A percentile compares a stretch with the other conserved stretches of the same genome.
phyloP scores from a whole-genome alignment of 2,113 vertebrate genomes.

The Naja naja region DNA sequence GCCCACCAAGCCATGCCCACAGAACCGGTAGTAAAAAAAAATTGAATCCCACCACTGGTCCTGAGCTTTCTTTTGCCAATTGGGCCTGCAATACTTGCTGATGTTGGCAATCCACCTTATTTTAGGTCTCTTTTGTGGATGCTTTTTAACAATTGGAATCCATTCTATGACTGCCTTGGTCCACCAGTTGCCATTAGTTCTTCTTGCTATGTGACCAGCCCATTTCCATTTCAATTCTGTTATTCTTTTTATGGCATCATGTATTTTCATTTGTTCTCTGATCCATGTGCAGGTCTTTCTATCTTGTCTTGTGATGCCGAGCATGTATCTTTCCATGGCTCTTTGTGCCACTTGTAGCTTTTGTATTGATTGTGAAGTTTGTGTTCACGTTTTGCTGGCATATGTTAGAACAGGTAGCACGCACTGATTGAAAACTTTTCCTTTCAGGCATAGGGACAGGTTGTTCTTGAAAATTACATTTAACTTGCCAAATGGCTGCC shows the following conservation, averaged over 20 bases:
- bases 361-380: background rate
- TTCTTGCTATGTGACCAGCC: background rate
- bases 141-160: too few species aligned
- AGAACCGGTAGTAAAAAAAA: too few species aligned
- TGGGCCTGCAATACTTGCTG: background rate
- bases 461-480: background rate
- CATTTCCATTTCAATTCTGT: background rate
- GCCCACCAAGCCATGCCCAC: too few species aligned
- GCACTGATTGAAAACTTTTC: background rate
- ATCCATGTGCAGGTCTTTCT: background rate
- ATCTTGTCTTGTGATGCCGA: background rate
- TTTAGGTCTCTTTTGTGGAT: too few species aligned
- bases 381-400: background rate
- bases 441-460: background rate
- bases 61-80: background rate
- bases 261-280: background rate
- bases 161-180: background rate
- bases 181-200: background rate
- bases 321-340: background rate
- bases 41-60: too few species aligned
- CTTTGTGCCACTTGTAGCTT: background rate
- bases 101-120: too few species aligned
- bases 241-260: background rate
- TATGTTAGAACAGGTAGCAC: background rate
- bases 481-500: background rate